Evolutionary conservation across 2,797 vertebrate genomes (phyloP).

Genomic region (Enteromius anoplus): DNA sequence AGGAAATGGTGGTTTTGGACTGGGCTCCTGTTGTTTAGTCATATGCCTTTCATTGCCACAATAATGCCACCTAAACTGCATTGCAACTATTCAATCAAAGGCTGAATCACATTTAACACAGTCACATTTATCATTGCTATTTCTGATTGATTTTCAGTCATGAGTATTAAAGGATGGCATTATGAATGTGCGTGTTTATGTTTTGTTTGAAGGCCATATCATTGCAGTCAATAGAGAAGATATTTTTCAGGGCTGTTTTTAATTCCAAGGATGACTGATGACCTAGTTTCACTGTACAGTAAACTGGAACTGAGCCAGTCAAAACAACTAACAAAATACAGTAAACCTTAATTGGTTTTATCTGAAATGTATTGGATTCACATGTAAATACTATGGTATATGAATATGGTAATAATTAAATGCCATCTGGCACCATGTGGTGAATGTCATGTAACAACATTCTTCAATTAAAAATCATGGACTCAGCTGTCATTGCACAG

Average conservation of each 20-base stretch:
- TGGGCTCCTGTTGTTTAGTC: conserved; percentile 6
- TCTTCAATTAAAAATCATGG: not conserved
- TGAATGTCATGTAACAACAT: not conserved
- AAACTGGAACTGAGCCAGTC: not conserved
- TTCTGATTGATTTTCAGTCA: not conserved
- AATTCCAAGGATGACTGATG: conserved; percentile 1
- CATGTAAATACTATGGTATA: not conserved
- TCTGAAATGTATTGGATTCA: not conserved
- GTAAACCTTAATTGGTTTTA: not conserved
- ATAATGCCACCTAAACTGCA: not conserved
- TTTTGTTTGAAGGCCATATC: not conserved
- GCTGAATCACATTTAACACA: not conserved
- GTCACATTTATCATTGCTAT: not conserved
- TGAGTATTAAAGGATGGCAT: not conserved
- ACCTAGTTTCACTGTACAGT: not conserved
- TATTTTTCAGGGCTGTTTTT: conserved; percentile 12
- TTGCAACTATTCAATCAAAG: not conserved
- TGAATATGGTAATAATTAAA: not conserved
- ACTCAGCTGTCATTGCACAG: not conserved
- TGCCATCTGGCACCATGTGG: not conserved
- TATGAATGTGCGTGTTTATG: not conserved
- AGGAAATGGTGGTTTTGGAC: not conserved
- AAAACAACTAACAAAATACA: not conserved
- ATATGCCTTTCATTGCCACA: not conserved
- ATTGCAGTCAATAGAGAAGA: conserved; percentile 6